These are phyloP conservation scores for Butastur rufipennis DNA, from an alignment of 2,113 vertebrate genomes.

Conservation along the genomic window DNA sequence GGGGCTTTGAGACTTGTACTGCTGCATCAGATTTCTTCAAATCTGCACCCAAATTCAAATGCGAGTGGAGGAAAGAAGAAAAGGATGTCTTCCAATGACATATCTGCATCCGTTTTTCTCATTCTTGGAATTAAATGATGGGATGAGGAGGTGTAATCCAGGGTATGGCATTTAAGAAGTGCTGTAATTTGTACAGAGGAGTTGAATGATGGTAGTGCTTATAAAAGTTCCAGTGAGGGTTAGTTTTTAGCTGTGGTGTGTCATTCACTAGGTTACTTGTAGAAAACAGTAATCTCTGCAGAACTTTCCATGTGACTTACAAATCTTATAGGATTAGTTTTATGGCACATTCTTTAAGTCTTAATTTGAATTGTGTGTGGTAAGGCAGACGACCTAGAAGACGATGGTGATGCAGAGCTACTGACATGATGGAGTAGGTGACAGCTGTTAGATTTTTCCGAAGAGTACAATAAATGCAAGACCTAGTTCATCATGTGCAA, in stretches of 20 bases:
- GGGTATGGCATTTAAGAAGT: background rate
- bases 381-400: background rate
- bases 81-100: fast-evolving
- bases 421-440: background rate
- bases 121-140: background rate
- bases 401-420: background rate
- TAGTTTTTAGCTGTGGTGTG: background rate
- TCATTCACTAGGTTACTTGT: background rate
- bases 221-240: background rate
- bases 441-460: background rate
- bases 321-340: background rate
- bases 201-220: fast-evolving
- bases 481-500: background rate
- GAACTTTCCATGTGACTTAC: background rate
- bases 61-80: background rate
- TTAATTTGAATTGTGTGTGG: background rate
- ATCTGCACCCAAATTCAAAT: background rate
- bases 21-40: background rate
- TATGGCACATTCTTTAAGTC: background rate
- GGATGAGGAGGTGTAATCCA: background rate
- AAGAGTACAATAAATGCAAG: background rate
- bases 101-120: fast-evolving
- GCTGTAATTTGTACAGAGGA: background rate
- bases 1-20: background rate
- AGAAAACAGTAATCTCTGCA: background rate